Conservation (phyloP, 2,113 vertebrate species). For the Malurus melanocephalus region DNA sequence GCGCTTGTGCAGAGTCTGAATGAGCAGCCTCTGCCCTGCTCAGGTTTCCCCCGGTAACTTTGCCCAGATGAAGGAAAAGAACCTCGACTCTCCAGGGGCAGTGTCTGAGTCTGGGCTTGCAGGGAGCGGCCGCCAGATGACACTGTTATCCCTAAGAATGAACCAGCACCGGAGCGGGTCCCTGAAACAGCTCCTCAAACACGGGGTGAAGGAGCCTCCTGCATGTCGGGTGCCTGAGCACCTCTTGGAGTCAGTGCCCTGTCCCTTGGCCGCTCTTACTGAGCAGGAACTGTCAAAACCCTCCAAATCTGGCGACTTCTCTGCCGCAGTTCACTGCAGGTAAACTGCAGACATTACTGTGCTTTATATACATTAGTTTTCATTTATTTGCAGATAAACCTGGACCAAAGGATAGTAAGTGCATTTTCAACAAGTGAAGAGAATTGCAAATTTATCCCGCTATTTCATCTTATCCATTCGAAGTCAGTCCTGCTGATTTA, state of each 20-base stretch:
- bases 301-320: not conserved
- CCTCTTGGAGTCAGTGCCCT: not conserved
- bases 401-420: not conserved
- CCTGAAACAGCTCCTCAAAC: accelerated
- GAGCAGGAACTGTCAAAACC: accelerated
- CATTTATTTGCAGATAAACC: not conserved
- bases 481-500: not conserved
- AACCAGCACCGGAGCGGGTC: accelerated
- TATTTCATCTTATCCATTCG: not conserved
- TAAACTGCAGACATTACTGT: not conserved
- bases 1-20: too few species aligned
- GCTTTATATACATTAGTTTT: not conserved
- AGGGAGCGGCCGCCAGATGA: slow-evolving; percentile 34
- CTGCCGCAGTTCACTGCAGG: not conserved
- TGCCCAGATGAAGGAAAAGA: not conserved
- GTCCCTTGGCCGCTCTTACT: not conserved
- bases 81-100: accelerated
- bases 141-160: slow-evolving; percentile 13
- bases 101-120: not conserved
- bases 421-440: not conserved
- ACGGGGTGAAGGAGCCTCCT: not conserved
- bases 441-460: not conserved
- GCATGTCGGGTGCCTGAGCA: accelerated
- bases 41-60: not conserved
- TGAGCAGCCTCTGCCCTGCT: not conserved